Percentiles rank a stretch among this genome's conserved stretches.
Conservation (phyloP, 64 coral and sea anemone genomes). For the Trachythela sp. region DNA sequence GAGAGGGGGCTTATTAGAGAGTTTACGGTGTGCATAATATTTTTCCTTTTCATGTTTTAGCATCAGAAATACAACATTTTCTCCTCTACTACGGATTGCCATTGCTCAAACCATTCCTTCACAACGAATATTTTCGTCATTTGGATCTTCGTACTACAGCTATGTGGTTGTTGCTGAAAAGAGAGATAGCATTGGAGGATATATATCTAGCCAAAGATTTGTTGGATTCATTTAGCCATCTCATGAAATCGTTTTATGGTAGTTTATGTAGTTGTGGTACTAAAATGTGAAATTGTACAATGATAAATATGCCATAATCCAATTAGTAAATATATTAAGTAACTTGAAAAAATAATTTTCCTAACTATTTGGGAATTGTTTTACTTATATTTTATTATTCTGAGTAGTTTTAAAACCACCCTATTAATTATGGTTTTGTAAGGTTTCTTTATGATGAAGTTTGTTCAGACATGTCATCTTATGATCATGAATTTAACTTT, state of each 20-base stretch:
- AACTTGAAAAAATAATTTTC: not conserved
- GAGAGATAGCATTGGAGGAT: constrained; percentile 24
- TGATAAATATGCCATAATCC: not conserved
- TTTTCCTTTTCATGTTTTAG: constrained; percentile 7
- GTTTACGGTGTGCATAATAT: too few relatives aligned
- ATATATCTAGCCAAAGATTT: not conserved
- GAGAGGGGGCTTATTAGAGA: too few relatives aligned
- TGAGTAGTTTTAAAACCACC: too few relatives aligned
- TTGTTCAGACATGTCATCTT: too few relatives aligned
- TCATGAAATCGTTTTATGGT: constrained; percentile 38
- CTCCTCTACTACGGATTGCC: constrained; percentile 48
- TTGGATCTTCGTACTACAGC: constrained; percentile 28
- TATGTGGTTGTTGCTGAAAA: constrained; percentile 43
- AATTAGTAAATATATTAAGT: not conserved
- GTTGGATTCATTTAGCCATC: not conserved
- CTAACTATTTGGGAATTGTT: not conserved
- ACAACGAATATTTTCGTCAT: constrained; percentile 35
- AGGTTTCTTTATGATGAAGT: too few relatives aligned
- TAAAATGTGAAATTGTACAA: not conserved
- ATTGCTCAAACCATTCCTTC: constrained; percentile 38
- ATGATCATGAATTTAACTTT: not conserved
- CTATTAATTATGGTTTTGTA: too few relatives aligned
- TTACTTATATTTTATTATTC: too few relatives aligned
- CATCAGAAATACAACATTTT: constrained; percentile 53
- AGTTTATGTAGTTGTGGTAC: not conserved